phyloP scores from a whole-genome alignment of 1,140 invertebrate species.

The Drosophila navojoa region DNA sequence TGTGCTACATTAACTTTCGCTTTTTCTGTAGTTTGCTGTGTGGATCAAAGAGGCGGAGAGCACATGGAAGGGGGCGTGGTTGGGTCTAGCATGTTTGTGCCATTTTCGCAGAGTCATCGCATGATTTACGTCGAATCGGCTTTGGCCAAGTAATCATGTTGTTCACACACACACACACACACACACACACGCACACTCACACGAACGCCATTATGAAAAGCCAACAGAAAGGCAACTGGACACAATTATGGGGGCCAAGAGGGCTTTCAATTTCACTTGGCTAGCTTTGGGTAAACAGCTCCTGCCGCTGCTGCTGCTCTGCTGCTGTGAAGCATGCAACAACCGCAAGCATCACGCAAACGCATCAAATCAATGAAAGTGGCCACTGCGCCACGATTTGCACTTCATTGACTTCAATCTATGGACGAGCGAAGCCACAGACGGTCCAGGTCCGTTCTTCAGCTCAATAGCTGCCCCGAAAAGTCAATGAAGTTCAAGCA shows the following conservation, averaged over 20 bases:
- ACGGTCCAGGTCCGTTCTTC: background rate
- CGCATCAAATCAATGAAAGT: constrained; percentile 82
- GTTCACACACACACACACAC: constrained; percentile 42
- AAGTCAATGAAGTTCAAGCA: constrained; percentile 1
- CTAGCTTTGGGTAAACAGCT: constrained; percentile 76
- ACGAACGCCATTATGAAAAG: constrained; percentile 48
- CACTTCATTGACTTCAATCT: constrained; percentile 70
- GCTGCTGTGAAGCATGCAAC: constrained; percentile 64
- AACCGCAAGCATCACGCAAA: constrained; percentile 74
- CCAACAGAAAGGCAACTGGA: constrained; percentile 44
- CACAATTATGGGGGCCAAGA: constrained; percentile 69
- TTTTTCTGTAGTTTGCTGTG: constrained; percentile 36
- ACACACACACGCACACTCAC: constrained; percentile 31
- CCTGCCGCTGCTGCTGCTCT: background rate
- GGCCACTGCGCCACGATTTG: constrained; percentile 67
- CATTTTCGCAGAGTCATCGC: constrained; percentile 70
- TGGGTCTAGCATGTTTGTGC: constrained; percentile 22
- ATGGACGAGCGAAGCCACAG: constrained; percentile 25
- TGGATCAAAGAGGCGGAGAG: background rate
- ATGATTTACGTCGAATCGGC: constrained; percentile 72
- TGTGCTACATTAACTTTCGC: constrained; percentile 76
- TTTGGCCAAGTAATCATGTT: constrained; percentile 64
- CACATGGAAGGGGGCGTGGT: background rate
- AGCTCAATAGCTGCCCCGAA: background rate
- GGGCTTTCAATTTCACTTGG: constrained; percentile 79